Base-by-base conservation (phyloP, 2,888 invertebrate species). In the Rhamphomyia laevipes region DNA sequence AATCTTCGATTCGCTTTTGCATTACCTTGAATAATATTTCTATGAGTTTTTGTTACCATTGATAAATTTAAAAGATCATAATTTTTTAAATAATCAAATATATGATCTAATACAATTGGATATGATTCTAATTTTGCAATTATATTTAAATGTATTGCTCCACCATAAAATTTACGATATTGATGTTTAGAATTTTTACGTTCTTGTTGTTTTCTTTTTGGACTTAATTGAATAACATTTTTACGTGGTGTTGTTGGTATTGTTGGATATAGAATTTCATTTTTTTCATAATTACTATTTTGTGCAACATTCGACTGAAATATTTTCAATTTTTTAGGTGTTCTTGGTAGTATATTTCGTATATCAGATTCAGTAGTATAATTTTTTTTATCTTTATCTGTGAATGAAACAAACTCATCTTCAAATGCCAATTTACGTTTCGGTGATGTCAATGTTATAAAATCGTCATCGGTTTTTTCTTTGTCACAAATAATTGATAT, bases 261-360 rank as follows among this genome's bases (percentile, higher is more conserved):
- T 21, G 35, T 49, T 13, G 52, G 52, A 52, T 54, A 51, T n/a
- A 54, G 40, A n/a, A 54, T 52, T 17, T 51, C 50, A 11, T 23
- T 40, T 11, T 44, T 35, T 48, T 54, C 54, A 18, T 44, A 44
- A 17, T 27, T 27, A 27, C 9, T 11, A 40, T 18, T 18, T 11
- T 5, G 12, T 13, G 18, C 7, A 40, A 3, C 18, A 18, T 40
- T 40, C 7, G 13, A 35, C 18, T 17, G 7, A 10, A 42, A 37
- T 6, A 48, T 15, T 43, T 44, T 51, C 11, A n/a, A n/a, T 40
- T 51, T 54, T 27, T 47, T 50, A 10, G 52, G 50, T 31, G 51
- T 52, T 17, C 43, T 46, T 10, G 50, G 53, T 2, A 50, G 16
- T 17, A 13, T 40, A 18, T 11, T 40, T 18, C 3, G 18, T 40